Evolutionary conservation across 2,797 vertebrate species (phyloP).

Genomic region (Syndactyla subalaris): DNA sequence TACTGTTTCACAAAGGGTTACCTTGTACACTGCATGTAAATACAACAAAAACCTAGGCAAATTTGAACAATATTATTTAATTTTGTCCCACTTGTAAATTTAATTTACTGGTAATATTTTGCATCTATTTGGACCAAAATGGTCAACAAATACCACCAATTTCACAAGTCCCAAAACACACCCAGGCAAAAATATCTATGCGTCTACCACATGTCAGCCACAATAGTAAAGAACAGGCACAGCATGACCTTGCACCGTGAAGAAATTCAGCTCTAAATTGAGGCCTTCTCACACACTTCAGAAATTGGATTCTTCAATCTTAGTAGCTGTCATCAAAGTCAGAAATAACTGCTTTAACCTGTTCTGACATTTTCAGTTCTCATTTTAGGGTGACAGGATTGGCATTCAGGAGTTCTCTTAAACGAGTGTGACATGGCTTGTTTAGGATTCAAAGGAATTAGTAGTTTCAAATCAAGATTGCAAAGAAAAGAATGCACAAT

Average conservation of each 20-base stretch:
- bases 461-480: not conserved
- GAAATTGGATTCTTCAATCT: not conserved
- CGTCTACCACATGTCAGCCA: not conserved
- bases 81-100: not conserved
- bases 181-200: conserved; percentile 3
- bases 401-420: not conserved
- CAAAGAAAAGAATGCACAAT: not conserved
- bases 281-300: not conserved
- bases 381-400: not conserved
- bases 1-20: not conserved
- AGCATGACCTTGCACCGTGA: not conserved
- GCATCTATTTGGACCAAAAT: not conserved
- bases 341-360: not conserved
- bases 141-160: not conserved
- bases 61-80: not conserved
- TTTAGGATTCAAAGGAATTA: not conserved
- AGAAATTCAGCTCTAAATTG: conserved; percentile 2
- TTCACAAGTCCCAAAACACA: not conserved
- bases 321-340: not conserved
- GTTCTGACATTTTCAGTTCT: not conserved
- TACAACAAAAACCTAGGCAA: not conserved
- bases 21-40: not conserved
- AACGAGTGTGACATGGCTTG: not conserved
- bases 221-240: not conserved
- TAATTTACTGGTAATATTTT: not conserved